Percentiles rank a stretch among this genome's conserved stretches.
Evolutionary conservation across 2,797 vertebrate species (phyloP).

Genomic region (Nannoperca australis): DNA sequence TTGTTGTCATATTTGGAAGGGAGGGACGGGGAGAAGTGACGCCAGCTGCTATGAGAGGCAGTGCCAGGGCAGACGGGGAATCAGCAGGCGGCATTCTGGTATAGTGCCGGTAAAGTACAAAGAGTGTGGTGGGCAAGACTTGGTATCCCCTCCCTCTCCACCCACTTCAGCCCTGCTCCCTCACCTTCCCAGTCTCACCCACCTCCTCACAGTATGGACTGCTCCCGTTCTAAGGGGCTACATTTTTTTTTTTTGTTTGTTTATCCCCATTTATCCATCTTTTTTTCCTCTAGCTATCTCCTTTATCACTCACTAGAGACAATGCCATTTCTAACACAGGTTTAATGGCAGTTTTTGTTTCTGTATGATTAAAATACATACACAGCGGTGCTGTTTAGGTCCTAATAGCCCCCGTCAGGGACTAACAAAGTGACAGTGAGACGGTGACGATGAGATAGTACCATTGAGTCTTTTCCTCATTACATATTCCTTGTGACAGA

Average conservation of each 20-base stretch:
- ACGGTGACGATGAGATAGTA: conserved; percentile 21
- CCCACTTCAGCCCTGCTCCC: conserved; percentile 66
- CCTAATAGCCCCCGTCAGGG: conserved; percentile 8
- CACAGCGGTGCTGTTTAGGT: conserved; percentile 4
- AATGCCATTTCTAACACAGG: conserved; percentile 1
- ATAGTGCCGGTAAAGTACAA: conserved; percentile 70
- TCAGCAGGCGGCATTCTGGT: conserved; percentile 80
- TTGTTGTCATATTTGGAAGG: conserved; percentile 62
- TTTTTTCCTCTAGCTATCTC: conserved; percentile 10
- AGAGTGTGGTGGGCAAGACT: conserved; percentile 71
- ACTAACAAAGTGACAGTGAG: conserved; percentile 34
- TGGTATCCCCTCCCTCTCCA: conserved; percentile 44
- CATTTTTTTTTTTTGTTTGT: conserved; percentile 44
- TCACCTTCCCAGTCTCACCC: conserved; percentile 73
- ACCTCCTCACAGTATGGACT: conserved; percentile 82
- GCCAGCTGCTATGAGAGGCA: conserved; percentile 75
- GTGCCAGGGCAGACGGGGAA: conserved; percentile 84
- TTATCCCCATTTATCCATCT: conserved; percentile 6
- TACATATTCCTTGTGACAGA: conserved; percentile 53
- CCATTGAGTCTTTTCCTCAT: conserved; percentile 36
- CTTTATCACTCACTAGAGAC: conserved; percentile 20
- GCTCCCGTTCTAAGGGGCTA: conserved; percentile 46
- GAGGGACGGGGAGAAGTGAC: conserved; percentile 32
- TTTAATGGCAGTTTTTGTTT: conserved; percentile 21
- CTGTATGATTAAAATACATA: conserved; percentile 13